Percentiles rank a stretch among this genome's conserved stretches.
Evolutionary conservation across 1,140 invertebrate genomes (phyloP).

Genomic region (Bombus sylvicola): DNA sequence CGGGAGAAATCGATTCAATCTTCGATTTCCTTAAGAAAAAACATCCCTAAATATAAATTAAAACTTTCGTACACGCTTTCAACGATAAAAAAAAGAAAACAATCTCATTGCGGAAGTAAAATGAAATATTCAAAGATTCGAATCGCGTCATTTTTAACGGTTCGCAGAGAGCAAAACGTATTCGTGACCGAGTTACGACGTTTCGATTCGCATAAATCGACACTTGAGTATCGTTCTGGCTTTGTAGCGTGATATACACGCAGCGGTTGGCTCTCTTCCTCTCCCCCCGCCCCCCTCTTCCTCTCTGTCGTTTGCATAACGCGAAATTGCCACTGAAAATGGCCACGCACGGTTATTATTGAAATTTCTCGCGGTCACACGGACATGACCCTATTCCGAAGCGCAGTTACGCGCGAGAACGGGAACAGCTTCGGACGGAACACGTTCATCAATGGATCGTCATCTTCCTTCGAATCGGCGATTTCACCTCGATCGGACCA

Average conservation of each 20-base stretch:
- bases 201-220: slow-evolving; percentile 71
- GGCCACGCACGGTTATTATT: slow-evolving; percentile 71
- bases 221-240: slow-evolving; percentile 62
- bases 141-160: too few relatives aligned
- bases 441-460: slow-evolving; percentile 11
- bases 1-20: too few relatives aligned
- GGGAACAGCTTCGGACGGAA: slow-evolving; percentile 7
- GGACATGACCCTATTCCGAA: slow-evolving; percentile 54
- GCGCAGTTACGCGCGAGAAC: slow-evolving; percentile 3
- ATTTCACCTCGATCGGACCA: slow-evolving; percentile 29
- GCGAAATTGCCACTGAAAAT: slow-evolving; percentile 71
- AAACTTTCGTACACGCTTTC: neutral
- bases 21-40: too few relatives aligned
- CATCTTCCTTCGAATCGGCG: slow-evolving; percentile 21
- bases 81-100: neutral
- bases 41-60: too few relatives aligned
- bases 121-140: neutral
- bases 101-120: neutral
- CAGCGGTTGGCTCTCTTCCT: slow-evolving; percentile 38
- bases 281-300: neutral
- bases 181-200: slow-evolving; percentile 67
- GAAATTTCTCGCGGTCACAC: slow-evolving; percentile 70
- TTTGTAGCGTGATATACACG: slow-evolving; percentile 56
- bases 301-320: slow-evolving; percentile 70
- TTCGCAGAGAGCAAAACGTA: slow-evolving; percentile 38